phyloP scores from a whole-genome alignment of 2,797 vertebrate species.

The Chelonia mydas region DNA sequence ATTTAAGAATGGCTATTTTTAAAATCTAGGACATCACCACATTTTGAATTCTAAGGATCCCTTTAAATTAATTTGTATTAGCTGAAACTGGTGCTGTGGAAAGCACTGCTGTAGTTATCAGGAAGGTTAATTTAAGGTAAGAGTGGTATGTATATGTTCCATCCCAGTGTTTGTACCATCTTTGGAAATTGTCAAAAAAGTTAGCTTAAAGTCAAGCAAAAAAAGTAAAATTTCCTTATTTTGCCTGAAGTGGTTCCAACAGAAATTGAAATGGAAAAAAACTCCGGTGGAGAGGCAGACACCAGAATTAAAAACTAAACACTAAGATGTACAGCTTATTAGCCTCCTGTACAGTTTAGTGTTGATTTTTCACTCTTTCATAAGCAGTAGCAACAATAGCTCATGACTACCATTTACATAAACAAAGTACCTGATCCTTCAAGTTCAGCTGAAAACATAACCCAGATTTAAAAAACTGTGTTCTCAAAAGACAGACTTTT shows the following conservation, averaged over 20 bases:
- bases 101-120: not conserved
- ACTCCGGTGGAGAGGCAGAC: not conserved
- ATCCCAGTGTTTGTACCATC: not conserved
- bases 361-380: not conserved
- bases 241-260: not conserved
- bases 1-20: not conserved
- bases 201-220: not conserved
- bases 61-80: not conserved
- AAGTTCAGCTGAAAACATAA: not conserved
- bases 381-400: not conserved
- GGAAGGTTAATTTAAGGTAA: not conserved
- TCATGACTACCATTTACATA: not conserved
- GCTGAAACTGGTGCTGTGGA: not conserved
- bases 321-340: not conserved
- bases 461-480: not conserved
- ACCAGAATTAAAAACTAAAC: not conserved
- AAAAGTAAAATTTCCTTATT: not conserved
- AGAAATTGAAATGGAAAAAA: not conserved
- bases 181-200: not conserved
- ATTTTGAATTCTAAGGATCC: not conserved
- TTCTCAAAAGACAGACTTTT: not conserved
- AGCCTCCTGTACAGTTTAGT: not conserved
- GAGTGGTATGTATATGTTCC: rapidly evolving
- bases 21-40: not conserved
- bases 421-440: not conserved